A percentile compares a stretch with the other conserved stretches of the same genome.
Conservation (phyloP, 37 sponge, comb jelly and placozoan genomes). For the Halisarca cf. caerulea region DNA sequence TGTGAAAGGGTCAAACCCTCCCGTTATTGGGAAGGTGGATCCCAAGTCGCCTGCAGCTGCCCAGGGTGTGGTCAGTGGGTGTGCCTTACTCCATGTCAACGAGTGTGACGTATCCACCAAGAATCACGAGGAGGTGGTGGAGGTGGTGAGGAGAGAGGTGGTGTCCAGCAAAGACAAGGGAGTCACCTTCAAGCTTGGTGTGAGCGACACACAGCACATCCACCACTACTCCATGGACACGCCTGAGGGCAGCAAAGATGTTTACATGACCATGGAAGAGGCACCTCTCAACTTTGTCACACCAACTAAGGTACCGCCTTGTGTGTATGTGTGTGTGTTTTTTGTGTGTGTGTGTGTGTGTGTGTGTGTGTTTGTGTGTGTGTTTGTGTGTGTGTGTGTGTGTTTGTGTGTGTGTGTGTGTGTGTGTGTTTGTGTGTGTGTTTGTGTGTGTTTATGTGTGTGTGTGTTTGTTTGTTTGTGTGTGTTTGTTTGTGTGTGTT, state of each 20-base stretch:
- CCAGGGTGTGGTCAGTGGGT: conserved; percentile 55
- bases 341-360: too few species aligned
- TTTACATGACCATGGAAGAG: conserved; percentile 30
- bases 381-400: too few species aligned
- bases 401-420: too few species aligned
- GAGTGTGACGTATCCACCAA: background rate
- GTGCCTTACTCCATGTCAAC: conserved; percentile 55
- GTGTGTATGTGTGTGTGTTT: too few species aligned
- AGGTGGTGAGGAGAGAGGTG: background rate
- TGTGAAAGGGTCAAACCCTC: conserved; percentile 57
- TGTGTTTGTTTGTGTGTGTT: too few species aligned
- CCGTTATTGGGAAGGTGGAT: conserved; percentile 56
- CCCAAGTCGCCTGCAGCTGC: conserved; percentile 52
- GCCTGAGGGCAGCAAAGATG: conserved; percentile 10
- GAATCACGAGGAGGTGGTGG: conserved; percentile 43
- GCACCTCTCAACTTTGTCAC: conserved; percentile 51
- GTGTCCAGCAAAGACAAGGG: background rate
- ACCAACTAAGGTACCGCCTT: conserved; percentile 69
- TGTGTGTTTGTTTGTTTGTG: too few species aligned
- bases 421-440: too few species aligned
- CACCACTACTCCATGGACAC: conserved; percentile 51
- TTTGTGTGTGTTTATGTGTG: too few species aligned
- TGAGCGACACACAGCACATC: conserved; percentile 21
- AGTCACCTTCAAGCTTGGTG: conserved; percentile 49
- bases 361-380: too few species aligned